Conservation (phyloP, 2,113 vertebrate genomes). For the Chloroceryle aenea region DNA sequence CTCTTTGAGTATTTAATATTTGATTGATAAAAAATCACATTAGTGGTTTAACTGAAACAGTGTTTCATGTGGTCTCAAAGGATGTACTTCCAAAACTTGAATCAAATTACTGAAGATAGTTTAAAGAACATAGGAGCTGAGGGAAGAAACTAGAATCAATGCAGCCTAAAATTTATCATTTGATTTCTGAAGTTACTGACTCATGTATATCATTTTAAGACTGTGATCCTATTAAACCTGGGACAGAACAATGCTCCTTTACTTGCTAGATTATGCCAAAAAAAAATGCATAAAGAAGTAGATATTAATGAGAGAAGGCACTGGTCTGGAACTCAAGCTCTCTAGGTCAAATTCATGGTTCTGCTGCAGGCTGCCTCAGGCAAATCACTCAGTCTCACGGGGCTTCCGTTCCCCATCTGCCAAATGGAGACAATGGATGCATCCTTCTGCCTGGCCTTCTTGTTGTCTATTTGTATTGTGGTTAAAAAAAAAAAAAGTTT, state of each 20-base stretch:
- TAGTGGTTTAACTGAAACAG: constrained; percentile 37
- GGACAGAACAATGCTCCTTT: background rate
- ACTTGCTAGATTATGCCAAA: background rate
- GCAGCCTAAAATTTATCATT: constrained; percentile 9
- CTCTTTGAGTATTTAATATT: constrained; percentile 22
- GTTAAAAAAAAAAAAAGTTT: background rate
- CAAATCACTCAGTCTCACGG: background rate
- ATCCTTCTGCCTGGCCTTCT: background rate
- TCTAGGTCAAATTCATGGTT: constrained; percentile 11
- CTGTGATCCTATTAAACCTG: background rate
- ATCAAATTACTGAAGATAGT: constrained; percentile 16
- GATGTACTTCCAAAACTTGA: constrained; percentile 15
- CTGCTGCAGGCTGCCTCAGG: background rate
- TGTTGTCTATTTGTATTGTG: background rate
- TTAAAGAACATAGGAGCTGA: constrained; percentile 22
- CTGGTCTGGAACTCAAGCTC: constrained; percentile 13
- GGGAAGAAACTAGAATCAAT: constrained; percentile 57
- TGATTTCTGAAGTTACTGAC: constrained; percentile 8
- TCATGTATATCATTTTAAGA: background rate
- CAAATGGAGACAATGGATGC: background rate
- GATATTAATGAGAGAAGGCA: constrained; percentile 20
- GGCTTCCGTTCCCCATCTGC: constrained; percentile 1
- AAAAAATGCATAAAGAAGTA: background rate
- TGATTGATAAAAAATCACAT: constrained; percentile 51
- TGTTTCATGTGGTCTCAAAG: background rate